These are phyloP conservation scores for Andricus grossulariae DNA, from an alignment of 1,140 invertebrate species.

Conservation along the genomic window DNA sequence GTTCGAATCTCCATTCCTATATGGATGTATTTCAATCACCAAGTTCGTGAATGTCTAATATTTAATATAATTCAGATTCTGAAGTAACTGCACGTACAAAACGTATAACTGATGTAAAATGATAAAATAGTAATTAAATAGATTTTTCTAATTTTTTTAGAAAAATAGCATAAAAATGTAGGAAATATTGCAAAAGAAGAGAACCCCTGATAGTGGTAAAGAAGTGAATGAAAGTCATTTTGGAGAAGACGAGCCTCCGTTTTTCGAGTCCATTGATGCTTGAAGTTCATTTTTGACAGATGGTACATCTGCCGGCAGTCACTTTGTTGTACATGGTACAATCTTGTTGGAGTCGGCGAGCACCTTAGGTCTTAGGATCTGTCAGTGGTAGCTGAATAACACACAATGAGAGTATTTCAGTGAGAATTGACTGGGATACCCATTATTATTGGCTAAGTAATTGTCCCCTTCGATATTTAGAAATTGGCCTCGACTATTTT, in stretches of 20 bases:
- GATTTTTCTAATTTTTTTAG: too few species aligned
- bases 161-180: too few species aligned
- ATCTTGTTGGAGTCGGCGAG: slow-evolving; percentile 42
- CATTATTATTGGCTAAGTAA: slow-evolving; percentile 73
- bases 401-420: slow-evolving; percentile 49
- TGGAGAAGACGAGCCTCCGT: slow-evolving; percentile 56
- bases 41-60: too few species aligned
- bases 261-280: slow-evolving; percentile 72
- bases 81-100: too few species aligned
- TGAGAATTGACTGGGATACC: slow-evolving; percentile 58
- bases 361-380: neutral
- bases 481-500: slow-evolving; percentile 64
- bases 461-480: slow-evolving; percentile 65
- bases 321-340: slow-evolving; percentile 63
- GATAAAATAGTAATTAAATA: too few species aligned
- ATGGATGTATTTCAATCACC: too few species aligned
- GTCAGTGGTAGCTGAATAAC: slow-evolving; percentile 49
- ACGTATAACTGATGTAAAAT: too few species aligned
- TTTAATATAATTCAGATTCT: too few species aligned
- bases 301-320: slow-evolving; percentile 67
- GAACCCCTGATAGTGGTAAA: slow-evolving; percentile 9
- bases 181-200: neutral
- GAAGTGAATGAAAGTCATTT: slow-evolving; percentile 65
- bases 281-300: slow-evolving; percentile 68
- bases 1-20: too few species aligned